phyloP scores from a whole-genome alignment of 2,888 invertebrate genomes.

The Scrobipalpa atriplicella region DNA sequence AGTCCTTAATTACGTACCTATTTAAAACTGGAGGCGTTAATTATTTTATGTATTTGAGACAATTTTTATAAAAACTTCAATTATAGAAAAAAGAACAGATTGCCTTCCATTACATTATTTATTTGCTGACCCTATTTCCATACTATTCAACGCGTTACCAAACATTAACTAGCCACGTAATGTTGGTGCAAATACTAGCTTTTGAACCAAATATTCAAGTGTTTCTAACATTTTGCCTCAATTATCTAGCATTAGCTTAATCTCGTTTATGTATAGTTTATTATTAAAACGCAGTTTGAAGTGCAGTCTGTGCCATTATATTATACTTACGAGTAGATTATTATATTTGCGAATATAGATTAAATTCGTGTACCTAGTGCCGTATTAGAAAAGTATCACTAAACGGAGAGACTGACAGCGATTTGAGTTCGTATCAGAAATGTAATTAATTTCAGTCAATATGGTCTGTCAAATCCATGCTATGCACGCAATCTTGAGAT shows the following conservation, averaged over 20 bases:
- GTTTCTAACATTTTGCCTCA: constrained; percentile 20
- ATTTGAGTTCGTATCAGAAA: too few relatives aligned
- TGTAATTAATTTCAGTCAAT: too few relatives aligned
- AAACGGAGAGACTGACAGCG: too few relatives aligned
- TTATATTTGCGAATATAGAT: neutral
- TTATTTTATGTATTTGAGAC: too few relatives aligned
- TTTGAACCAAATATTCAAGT: constrained; percentile 11
- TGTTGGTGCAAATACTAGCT: constrained; percentile 16
- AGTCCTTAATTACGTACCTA: too few relatives aligned
- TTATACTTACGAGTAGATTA: neutral
- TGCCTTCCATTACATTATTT: too few relatives aligned
- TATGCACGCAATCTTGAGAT: too few relatives aligned
- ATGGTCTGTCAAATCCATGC: too few relatives aligned
- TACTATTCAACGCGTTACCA: neutral
- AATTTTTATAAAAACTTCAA: too few relatives aligned
- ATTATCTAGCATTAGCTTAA: constrained; percentile 20
- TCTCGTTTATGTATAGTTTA: constrained; percentile 17
- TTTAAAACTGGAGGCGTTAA: too few relatives aligned
- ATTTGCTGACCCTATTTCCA: neutral
- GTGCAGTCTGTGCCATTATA: neutral
- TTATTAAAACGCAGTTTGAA: constrained; percentile 1
- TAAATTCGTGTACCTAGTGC: neutral
- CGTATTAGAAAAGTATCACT: neutral
- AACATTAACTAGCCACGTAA: constrained; percentile 7
- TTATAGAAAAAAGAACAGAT: too few relatives aligned